Base-by-base conservation (phyloP, 2,797 vertebrate genomes). In the Simalia tracyae region DNA sequence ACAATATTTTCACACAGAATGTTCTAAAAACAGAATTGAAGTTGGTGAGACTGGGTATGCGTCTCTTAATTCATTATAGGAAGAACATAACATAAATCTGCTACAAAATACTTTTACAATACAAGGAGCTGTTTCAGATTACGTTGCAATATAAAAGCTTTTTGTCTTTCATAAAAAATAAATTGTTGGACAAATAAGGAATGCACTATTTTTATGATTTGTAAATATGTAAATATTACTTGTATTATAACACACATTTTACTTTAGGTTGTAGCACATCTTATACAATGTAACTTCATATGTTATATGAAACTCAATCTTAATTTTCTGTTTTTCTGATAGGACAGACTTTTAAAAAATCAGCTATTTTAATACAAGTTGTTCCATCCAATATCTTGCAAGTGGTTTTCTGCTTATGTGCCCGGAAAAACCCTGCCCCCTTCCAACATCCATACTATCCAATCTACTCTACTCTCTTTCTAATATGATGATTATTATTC, bases 401-500 rank as follows among this genome's bases (percentile, higher is more conserved):
- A 46, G 11, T 15, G 19, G 3, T 46, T 81, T 42, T 81, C 17
- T 76, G 72, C 36, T 76, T 42, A 36, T 42, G 36, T 76, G 72
- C 19, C 42, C 4, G 36, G 17, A 76, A 42, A 42, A 8, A 24
- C 10, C 7, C 42, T 81, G 36, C 9, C 42, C 42, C 19, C 19
- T 81, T 81, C 42, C 19, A 24, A 46, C 50, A 54, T 5, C 22
- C 57, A 90, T 56, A 17, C 54, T 5, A 8, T 66, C 8, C 22
- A 59, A 94, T 90, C 87, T 28, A 28, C 81, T 0, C 90, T 92
- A 88, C 81, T 0, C 90, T 92, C 88, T 3, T 17, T 2, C 7
- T 42, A 68, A 31, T 1, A 59, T 91, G 89, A 0, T 0, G 0
- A 19, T 81, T 56, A 54, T 0, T 57, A 31, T 66, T 0, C 0